Conservation (phyloP, 2,888 invertebrate genomes). For the Chymomyza amoena region DNA sequence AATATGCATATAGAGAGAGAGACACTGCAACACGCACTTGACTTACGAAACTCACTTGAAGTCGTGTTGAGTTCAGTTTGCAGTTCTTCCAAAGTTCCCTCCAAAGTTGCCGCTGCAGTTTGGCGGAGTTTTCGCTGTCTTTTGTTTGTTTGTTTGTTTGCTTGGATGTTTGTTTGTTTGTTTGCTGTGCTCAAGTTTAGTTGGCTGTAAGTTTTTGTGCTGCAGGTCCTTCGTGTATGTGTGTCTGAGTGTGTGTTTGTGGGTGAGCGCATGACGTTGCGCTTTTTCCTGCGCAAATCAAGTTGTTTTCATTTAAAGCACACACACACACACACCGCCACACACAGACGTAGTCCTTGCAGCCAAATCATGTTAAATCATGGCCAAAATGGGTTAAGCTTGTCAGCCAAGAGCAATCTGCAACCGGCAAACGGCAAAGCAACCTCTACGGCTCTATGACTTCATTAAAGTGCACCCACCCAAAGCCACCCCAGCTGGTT, state of each 20-base stretch:
- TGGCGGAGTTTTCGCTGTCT: constrained; percentile 17
- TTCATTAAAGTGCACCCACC: constrained; percentile 1
- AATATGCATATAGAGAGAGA: constrained; percentile 15
- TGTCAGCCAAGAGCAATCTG: constrained; percentile 17
- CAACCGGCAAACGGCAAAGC: neutral
- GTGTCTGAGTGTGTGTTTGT: neutral
- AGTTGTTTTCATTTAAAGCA: constrained; percentile 54
- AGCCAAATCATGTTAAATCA: constrained; percentile 51
- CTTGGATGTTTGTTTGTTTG: constrained; percentile 42
- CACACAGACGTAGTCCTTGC: neutral
- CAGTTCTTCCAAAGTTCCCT: constrained; percentile 25
- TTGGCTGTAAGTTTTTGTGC: constrained; percentile 29
- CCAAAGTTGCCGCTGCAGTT: constrained; percentile 22
- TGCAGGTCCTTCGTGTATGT: neutral
- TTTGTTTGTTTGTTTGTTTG: constrained; percentile 7
- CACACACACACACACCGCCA: neutral
- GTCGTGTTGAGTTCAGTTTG: constrained; percentile 48
- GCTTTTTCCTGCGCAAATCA: constrained; percentile 50
- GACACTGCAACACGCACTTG: constrained; percentile 66
- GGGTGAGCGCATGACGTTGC: constrained; percentile 44
- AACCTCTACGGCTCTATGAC: neutral
- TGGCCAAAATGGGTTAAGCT: constrained; percentile 29
- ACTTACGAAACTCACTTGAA: constrained; percentile 69
- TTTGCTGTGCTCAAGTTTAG: constrained; percentile 44
- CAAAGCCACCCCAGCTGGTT: neutral